These are phyloP conservation scores for Habrosyne pyritoides DNA, from an alignment of 2,888 invertebrate genomes.

Conservation along the genomic window DNA sequence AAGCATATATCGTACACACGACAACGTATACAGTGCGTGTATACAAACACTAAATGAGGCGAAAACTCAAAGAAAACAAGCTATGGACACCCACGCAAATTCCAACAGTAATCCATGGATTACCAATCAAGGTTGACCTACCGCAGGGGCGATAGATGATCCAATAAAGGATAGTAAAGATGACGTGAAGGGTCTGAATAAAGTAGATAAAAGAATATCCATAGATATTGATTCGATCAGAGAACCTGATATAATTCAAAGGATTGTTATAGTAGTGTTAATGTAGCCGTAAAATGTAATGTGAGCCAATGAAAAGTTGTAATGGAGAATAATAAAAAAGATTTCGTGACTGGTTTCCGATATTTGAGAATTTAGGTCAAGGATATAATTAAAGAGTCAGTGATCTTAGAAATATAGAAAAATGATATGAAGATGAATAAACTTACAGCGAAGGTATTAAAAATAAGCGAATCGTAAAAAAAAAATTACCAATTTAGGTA, in stretches of 20 bases:
- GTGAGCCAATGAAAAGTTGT: neutral
- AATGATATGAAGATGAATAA: too few relatives aligned
- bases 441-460: too few relatives aligned
- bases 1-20: constrained; percentile 63
- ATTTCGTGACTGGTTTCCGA: neutral
- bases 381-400: neutral
- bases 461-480: too few relatives aligned
- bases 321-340: neutral
- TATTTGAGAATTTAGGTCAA: constrained; percentile 3
- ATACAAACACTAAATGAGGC: constrained; percentile 75
- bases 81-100: constrained; percentile 65
- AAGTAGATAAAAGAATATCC: constrained; percentile 3
- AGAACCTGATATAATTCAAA: constrained; percentile 13
- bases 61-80: constrained; percentile 73
- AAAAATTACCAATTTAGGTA: neutral
- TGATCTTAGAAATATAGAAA: neutral
- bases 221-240: constrained; percentile 3
- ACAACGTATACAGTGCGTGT: constrained; percentile 64
- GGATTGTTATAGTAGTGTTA: constrained; percentile 9
- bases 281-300: neutral
- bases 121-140: constrained; percentile 25
- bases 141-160: neutral
- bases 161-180: neutral
- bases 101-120: constrained; percentile 33
- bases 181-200: neutral